Conservation (phyloP, 1,140 invertebrate species). For the Diabrotica virgifera region DNA sequence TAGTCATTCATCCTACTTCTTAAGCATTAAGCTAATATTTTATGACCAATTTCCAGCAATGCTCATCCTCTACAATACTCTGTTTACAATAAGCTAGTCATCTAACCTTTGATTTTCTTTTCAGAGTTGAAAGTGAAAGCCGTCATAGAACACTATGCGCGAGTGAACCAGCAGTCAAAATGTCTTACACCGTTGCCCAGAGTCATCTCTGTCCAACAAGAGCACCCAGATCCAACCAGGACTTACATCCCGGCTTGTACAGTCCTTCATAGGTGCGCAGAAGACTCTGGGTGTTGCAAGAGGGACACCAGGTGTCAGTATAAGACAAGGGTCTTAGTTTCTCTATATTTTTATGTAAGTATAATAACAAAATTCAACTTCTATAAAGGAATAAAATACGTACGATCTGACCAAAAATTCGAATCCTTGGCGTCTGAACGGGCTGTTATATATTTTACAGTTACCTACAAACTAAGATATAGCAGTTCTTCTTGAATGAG, state of each 20-base stretch:
- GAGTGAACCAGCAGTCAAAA: slow-evolving; percentile 56
- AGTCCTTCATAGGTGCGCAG: slow-evolving; percentile 70
- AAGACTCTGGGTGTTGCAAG: slow-evolving; percentile 73
- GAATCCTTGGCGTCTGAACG: too few species aligned
- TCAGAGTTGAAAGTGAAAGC: slow-evolving; percentile 31
- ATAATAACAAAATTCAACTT: neutral
- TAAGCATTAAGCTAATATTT: neutral
- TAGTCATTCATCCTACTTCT: too few species aligned
- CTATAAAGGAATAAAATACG: too few species aligned
- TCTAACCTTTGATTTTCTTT: slow-evolving; percentile 12
- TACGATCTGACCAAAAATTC: too few species aligned
- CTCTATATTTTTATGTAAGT: slow-evolving; percentile 73
- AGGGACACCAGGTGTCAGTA: slow-evolving; percentile 62
- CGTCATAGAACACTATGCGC: slow-evolving; percentile 57
- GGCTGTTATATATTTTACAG: too few species aligned
- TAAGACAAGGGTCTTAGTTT: slow-evolving; percentile 60
- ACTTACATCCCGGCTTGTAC: slow-evolving; percentile 72
- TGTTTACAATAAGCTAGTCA: neutral
- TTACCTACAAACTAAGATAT: too few species aligned
- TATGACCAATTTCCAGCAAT: neutral
- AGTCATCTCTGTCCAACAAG: slow-evolving; percentile 60
- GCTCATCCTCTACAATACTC: too few species aligned
- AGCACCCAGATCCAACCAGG: slow-evolving; percentile 66
- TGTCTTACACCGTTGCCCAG: slow-evolving; percentile 62
- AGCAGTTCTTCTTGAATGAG: too few species aligned